Base-by-base conservation (phyloP, 2,797 vertebrate genomes). In the Petrocephalus schoutedeni region DNA sequence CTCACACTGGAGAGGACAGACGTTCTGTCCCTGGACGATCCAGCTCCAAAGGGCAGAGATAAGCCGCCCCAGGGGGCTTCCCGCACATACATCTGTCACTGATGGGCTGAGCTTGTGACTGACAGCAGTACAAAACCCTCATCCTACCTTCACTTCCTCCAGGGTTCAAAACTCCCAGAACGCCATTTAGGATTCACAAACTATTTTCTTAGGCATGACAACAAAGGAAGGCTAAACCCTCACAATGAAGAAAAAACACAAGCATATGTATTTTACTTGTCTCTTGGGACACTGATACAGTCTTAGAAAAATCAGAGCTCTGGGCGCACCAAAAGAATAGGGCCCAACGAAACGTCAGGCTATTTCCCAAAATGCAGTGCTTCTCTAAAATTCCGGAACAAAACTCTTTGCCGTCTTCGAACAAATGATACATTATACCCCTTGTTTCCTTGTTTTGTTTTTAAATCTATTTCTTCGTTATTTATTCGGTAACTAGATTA, bases 121-220 rank as follows among this genome's bases (percentile, higher is more conserved):
- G 32, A 58, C 82, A 85, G 87, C 21, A 23, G 53, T 19, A 56
- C 51, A 80, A 36, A 80, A 61, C 36, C 77, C 57, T 64, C 19
- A 36, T 49, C 23, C n/a, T 19, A 57, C 45, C 49, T n/a, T 74
- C n/a, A 12, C 21, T 19, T 56, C 83, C 41, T 45, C 51, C 58
- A 6, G 59, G 21, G 23, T 51, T 56, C 64, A 67, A 87, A 88
- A 82, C 87, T 49, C 21, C 57, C 57, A 49, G 49, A 86, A 49
- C n/a, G 4, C 36, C 57, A 61, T 32, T 61, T 86, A 32, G 14
- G 87, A 41, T 84, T 88, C 82, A 85, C 49, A 71, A 71, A 88
- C 59, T 54, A 9, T 32, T 54, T 88, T 71, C 49, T 87, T 56
- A 49, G 51, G 23, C 49, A 21, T n/a, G 57, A 6, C 32, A 61